Conservation (phyloP, 2,888 invertebrate species). For the Nowickia ferox region DNA sequence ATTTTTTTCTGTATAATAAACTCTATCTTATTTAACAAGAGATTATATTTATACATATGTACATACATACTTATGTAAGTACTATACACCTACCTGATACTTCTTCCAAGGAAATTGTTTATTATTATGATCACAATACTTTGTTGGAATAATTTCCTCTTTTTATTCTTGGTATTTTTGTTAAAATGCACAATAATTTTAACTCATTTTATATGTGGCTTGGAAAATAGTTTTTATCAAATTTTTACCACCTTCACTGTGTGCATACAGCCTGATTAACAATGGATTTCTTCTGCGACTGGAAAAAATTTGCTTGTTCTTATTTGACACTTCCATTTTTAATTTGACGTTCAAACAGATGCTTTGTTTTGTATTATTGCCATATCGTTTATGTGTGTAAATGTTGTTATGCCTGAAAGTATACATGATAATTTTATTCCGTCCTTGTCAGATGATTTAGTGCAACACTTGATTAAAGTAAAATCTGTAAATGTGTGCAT, state of each 20-base stretch:
- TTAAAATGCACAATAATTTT: not conserved
- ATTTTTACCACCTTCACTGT: not conserved
- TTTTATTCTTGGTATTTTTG: not conserved
- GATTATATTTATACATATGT: not conserved
- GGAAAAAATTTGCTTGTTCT: conserved; percentile 31
- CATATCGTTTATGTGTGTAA: not conserved
- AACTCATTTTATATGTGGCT: not conserved
- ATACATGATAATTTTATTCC: not conserved
- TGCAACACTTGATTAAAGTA: not conserved
- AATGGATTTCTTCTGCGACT: conserved; percentile 44
- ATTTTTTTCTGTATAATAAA: conserved; percentile 6
- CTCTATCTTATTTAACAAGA: not conserved
- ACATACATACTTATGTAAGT: not conserved
- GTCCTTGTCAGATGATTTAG: not conserved
- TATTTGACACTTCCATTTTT: not conserved
- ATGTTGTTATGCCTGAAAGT: not conserved
- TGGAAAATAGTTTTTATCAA: not conserved
- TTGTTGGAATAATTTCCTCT: not conserved
- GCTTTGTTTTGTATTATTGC: not conserved
- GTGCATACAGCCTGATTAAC: conserved; percentile 22
- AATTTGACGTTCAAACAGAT: conserved; percentile 41
- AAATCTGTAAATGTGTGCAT: too few relatives aligned
- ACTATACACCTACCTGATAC: not conserved
- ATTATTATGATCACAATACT: not conserved
- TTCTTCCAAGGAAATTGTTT: not conserved